phyloP scores from a whole-genome alignment of 2,888 invertebrate genomes.

The Drosophila macrospina region DNA sequence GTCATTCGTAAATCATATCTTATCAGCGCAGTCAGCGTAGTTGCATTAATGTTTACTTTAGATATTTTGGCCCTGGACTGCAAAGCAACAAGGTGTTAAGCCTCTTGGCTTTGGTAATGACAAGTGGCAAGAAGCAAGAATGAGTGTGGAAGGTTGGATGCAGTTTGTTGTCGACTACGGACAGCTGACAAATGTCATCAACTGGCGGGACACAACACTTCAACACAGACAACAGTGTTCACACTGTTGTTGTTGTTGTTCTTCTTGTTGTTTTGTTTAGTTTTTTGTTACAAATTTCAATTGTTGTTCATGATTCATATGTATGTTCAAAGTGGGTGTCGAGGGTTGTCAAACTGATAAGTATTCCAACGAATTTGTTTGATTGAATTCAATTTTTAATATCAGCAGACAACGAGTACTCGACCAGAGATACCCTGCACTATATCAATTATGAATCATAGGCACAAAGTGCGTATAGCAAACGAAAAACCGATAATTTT shows the following conservation, averaged over 20 bases:
- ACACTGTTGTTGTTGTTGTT: not conserved
- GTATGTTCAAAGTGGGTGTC: conserved; percentile 1
- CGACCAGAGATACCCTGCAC: not conserved
- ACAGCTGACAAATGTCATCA: conserved; percentile 43
- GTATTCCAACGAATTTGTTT: not conserved
- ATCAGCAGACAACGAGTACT: not conserved
- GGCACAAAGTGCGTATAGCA: not conserved
- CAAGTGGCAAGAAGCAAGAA: conserved; percentile 32
- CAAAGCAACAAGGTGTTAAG: conserved; percentile 30
- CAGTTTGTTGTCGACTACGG: conserved; percentile 34
- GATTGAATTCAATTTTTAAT: not conserved
- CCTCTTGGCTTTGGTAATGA: conserved; percentile 50
- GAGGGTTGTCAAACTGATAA: conserved; percentile 24
- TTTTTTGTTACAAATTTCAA: no score
- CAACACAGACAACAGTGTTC: conserved; percentile 17
- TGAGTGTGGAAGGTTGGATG: conserved; percentile 23
- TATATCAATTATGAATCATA: not conserved
- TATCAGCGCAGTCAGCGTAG: conserved; percentile 31
- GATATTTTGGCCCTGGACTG: conserved; percentile 49
- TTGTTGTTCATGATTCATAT: conserved; percentile 14
- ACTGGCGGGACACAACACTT: conserved; percentile 29
- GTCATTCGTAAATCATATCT: conserved; percentile 22
- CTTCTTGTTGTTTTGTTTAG: no score
- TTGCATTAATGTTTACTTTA: conserved; percentile 29
- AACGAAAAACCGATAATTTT: no score